These are phyloP conservation scores for Pomacea maculata DNA, from an alignment of 1,140 invertebrate species.

Conservation along the genomic window DNA sequence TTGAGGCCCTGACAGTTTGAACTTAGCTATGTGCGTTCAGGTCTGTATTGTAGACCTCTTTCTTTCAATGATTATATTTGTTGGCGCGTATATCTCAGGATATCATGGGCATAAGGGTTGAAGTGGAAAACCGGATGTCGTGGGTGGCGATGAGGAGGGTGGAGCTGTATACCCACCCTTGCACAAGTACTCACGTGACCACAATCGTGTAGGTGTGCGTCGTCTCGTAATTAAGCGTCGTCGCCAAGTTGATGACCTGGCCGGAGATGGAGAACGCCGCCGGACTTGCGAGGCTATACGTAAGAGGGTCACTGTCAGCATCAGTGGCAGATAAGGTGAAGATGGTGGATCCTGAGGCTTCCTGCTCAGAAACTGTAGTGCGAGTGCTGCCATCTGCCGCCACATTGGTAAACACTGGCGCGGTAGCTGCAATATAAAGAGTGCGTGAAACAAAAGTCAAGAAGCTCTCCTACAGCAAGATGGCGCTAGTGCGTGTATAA, in stretches of 20 bases:
- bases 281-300: neutral
- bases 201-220: neutral
- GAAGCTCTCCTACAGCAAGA: no score
- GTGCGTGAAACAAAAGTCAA: no score
- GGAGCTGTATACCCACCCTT: no score
- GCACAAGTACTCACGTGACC: neutral
- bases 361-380: neutral
- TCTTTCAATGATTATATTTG: no score
- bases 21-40: neutral
- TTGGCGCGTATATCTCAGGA: no score
- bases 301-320: neutral
- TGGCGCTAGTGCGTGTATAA: no score
- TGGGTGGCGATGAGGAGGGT: no score
- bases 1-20: no score
- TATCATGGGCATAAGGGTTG: no score
- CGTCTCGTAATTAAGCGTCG: neutral
- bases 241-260: neutral
- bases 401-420: neutral
- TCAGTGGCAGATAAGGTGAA: constrained; percentile 3
- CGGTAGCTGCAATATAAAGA: neutral
- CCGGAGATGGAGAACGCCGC: neutral
- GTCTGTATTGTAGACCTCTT: neutral
- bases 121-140: no score
- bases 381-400: neutral
- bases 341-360: neutral